Percentiles rank a stretch among this genome's conserved stretches.
Evolutionary conservation across 92 coral and sea anemone species (phyloP).

Genomic region (Chrysogorgia sp.): DNA sequence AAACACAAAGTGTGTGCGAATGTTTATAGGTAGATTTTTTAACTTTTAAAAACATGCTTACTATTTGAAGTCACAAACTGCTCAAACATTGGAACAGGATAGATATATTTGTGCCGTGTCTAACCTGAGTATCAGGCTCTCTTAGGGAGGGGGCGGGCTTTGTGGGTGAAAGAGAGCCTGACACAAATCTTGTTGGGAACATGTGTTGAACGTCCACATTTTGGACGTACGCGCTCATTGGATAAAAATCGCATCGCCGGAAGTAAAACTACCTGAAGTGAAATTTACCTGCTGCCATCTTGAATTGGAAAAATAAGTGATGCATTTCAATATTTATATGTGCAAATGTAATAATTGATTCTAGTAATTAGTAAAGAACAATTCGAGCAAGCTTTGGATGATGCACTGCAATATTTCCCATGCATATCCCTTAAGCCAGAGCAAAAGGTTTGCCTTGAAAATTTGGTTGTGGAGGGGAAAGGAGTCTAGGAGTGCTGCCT

Average conservation of each 20-base stretch:
- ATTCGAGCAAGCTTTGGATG: constrained; percentile 50
- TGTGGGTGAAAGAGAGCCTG: constrained; percentile 27
- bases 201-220: constrained; percentile 18
- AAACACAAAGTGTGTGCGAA: no score
- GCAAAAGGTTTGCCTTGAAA: constrained; percentile 58
- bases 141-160: no score
- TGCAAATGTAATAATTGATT: neutral
- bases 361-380: constrained; percentile 31
- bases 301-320: no score
- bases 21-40: no score
- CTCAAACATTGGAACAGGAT: no score
- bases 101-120: neutral
- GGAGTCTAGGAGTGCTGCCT: constrained; percentile 65
- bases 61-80: no score
- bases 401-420: constrained; percentile 45
- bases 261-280: neutral
- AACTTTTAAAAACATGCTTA: no score
- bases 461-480: constrained; percentile 34
- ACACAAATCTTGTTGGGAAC: constrained; percentile 25
- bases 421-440: constrained; percentile 53
- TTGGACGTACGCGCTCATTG: constrained; percentile 30
- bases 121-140: constrained; percentile 10
- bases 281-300: no score
- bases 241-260: neutral
- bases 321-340: neutral